A percentile compares a stretch with the other conserved stretches of the same genome.
Conservation (phyloP, 2,888 invertebrate genomes). For the Lithophane leautieri region DNA sequence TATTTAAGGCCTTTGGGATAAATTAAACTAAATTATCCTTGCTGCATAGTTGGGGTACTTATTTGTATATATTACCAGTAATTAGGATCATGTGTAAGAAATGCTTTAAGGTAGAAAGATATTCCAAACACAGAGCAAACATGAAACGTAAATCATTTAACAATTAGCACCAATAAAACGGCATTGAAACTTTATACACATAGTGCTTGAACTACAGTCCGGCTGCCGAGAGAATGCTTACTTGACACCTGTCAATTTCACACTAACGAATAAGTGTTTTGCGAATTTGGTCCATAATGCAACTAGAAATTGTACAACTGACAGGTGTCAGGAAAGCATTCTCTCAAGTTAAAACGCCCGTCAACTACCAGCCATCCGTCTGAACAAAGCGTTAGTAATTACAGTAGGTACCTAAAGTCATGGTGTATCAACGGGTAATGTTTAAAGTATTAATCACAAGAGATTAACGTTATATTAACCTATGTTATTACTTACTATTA, state of each 20-base stretch:
- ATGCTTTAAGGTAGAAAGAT: neutral
- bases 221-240: no score
- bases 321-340: no score
- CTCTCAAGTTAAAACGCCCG: neutral
- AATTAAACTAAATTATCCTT: neutral
- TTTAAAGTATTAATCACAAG: slow-evolving; percentile 43
- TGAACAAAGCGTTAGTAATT: slow-evolving; percentile 45
- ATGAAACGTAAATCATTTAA: neutral
- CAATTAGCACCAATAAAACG: neutral
- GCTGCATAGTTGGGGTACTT: neutral
- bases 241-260: no score
- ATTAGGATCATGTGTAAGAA: neutral
- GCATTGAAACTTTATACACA: neutral
- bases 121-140: neutral
- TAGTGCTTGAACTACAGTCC: no score
- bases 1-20: no score
- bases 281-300: no score
- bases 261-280: no score
- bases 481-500: slow-evolving; percentile 39
- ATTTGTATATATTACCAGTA: neutral
- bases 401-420: neutral
- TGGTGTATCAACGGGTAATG: slow-evolving; percentile 17
- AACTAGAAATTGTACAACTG: no score
- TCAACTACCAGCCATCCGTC: neutral
- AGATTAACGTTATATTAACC: slow-evolving; percentile 35